Evolutionary conservation across 2,113 vertebrate species (phyloP), one percentile per base, ranked within the genome.

Genomic region (Sylvilagus bachmani): DNA sequence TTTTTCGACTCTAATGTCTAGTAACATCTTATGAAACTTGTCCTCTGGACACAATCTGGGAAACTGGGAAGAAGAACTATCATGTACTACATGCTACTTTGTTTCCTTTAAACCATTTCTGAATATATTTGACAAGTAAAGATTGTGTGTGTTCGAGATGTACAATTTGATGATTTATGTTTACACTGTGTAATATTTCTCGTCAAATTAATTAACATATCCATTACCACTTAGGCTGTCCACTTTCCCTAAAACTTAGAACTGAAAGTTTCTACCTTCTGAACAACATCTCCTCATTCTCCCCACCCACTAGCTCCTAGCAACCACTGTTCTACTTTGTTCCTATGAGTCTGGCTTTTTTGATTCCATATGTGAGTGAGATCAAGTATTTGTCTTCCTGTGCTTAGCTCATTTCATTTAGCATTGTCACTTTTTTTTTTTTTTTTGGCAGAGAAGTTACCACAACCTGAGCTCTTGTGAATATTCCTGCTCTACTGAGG

Each of bases 1-100:
- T 71, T 66, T 84, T 87, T 33, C n/a, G 2, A 95, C 33, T 77
- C 53, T 38, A 66, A 29, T 87, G 44, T 81, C 36, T 38, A 70
- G 51, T 83, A 93, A 81, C 22, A 86, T 53, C 67, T 90, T 88
- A 75, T 44, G 67, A 44, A 92, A 92, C 27, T 66, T 93, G 27
- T 67, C 90, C 55, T 95, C 84, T 25, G 49, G 91, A 87, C 25
- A 82, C 19, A 91, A 27, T 29, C 88, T 96, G n/a, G 27, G 51
- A 93, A 93, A 74, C 33, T 86, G 69, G 62, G 86, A 92, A 93
- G 44, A 87, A 82, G 92, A 93, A 90, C 17, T 83, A 27, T 87
- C 71, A 3, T 77, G 12, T 24, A 33, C 21, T 16, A 31, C 8
- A 44, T 53, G 8, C 24, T n/a, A 24, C 17, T 4, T 90, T 75